Evolutionary conservation across 2,797 vertebrate genomes (phyloP).

Genomic region (Oreonectes daqikongensis): DNA sequence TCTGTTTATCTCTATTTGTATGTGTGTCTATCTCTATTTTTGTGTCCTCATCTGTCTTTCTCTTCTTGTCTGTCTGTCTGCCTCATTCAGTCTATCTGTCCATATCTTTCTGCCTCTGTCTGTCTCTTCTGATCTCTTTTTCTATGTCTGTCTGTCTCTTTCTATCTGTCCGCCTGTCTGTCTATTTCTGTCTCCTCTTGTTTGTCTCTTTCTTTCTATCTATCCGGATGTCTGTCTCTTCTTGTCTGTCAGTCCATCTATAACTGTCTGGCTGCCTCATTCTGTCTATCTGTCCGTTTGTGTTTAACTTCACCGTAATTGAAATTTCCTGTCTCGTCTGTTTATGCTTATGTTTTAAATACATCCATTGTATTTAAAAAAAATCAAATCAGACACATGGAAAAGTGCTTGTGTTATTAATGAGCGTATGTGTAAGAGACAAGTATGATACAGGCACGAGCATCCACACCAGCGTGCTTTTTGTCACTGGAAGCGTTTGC

Average conservation of each 20-base stretch:
- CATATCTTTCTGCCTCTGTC: not conserved
- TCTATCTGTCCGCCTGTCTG: no score
- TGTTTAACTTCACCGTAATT: no score
- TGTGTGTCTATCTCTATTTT: not conserved
- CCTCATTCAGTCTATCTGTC: not conserved
- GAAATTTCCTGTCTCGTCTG: not conserved
- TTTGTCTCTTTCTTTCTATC: not conserved
- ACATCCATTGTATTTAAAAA: slow-evolving; percentile 38
- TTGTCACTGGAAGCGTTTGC: slow-evolving; percentile 58
- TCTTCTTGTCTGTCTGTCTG: not conserved
- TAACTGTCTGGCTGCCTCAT: not conserved
- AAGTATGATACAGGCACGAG: slow-evolving; percentile 39
- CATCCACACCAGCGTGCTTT: slow-evolving; percentile 55
- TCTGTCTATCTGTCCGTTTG: not conserved
- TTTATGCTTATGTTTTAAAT: not conserved
- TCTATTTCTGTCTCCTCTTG: not conserved
- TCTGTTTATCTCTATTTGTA: no score
- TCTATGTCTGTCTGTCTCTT: not conserved
- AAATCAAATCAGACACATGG: slow-evolving; percentile 55
- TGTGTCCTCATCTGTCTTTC: not conserved
- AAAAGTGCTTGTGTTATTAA: slow-evolving; percentile 46
- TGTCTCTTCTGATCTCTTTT: not conserved
- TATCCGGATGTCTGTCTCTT: not conserved
- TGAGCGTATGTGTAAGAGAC: slow-evolving; percentile 50
- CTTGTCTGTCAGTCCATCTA: not conserved